Evolutionary conservation across 2,888 invertebrate species (phyloP), one percentile per base, ranked within the genome.

Genomic region (Ornithoptera alexandrae): DNA sequence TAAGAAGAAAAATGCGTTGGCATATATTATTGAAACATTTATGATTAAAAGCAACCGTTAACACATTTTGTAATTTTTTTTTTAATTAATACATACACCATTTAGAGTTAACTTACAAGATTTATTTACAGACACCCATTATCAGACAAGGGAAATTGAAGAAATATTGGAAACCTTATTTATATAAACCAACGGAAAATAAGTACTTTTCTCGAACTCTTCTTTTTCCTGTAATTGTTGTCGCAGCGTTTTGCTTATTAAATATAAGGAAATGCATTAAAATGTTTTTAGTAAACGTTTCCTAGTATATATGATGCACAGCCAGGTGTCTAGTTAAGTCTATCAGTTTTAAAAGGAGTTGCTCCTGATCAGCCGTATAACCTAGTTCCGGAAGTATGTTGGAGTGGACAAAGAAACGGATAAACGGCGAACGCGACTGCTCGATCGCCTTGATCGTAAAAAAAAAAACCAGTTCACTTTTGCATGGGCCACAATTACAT

Each of bases 371-470:
- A 73, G 71, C 70, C 67, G 67, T 56, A 24, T 70, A 67, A 70
- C 64, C 70, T 67, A 70, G 64, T 64, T 80, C 80, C 83, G 86
- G 87, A 86, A 85, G 77, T 76, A 67, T 72, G 75, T 72, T 64
- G 71, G 74, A 71, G 74, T 74, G 78, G 77, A 78, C 76, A 68
- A 59, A 67, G 56, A 68, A 59, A 67, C 39, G 70, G 71, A 72
- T 72, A 71, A 70, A 70, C 72, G 72, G 72, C 67, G 66, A 71
- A 73, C 65, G 70, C 62, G 67, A 72, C 71, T 74, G 74, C 80
- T 74, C 70, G 84, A 82, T 84, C 81, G 84, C 86, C 87, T 87
- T 85, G 85, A 75, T 75, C 70, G 67, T 72, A 77, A 74, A 75
- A 81, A 74, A 75, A 81, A 46, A 84, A 85, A 86, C 83, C 81